Conservation (phyloP, 2,797 vertebrate genomes). For the Muscicapa striata region DNA sequence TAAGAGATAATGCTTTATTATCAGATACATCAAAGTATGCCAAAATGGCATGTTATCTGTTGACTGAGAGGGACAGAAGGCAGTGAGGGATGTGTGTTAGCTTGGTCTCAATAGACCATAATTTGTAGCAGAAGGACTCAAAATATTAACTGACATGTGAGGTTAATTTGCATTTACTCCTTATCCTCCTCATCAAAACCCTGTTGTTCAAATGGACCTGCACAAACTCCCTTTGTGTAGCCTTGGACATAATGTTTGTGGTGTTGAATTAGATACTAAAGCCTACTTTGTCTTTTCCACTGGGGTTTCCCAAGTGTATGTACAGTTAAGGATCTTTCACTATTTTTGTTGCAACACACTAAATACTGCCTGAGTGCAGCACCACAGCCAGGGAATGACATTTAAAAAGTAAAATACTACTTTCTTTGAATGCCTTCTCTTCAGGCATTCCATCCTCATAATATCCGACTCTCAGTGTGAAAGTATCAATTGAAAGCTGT, state of each 20-base stretch:
- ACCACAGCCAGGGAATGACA: neutral
- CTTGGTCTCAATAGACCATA: neutral
- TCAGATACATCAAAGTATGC: neutral
- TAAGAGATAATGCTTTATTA: neutral
- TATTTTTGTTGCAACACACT: neutral
- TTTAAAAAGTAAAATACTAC: slow-evolving; percentile 12
- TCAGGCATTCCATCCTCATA: neutral
- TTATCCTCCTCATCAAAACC: neutral
- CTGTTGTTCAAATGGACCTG: neutral
- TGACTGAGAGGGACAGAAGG: neutral
- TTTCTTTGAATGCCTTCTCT: slow-evolving; percentile 9
- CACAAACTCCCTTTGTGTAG: neutral
- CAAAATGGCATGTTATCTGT: neutral
- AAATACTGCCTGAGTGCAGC: neutral
- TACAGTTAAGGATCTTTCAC: neutral
- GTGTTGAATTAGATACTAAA: neutral
- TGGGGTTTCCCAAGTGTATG: neutral
- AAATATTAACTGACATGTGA: neutral
- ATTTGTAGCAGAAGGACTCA: neutral
- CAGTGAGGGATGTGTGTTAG: neutral
- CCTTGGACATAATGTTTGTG: neutral
- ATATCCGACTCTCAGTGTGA: neutral
- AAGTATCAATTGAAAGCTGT: slow-evolving; percentile 18
- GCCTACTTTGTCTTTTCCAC: neutral
- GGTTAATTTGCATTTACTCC: neutral